Conservation (phyloP, 92 coral and sea anemone species). For the Actinernus sp. region DNA sequence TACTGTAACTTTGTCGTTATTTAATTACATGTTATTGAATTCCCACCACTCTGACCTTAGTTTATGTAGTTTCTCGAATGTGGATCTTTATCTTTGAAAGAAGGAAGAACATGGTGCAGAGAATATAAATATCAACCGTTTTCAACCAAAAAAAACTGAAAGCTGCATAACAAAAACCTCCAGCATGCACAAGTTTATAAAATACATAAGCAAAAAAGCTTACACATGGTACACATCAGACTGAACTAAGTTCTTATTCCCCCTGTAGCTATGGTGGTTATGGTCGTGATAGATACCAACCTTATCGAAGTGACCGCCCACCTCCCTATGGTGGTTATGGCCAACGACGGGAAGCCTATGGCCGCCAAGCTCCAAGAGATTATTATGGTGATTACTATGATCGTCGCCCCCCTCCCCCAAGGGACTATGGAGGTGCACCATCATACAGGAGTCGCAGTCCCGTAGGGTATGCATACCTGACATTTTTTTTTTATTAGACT, state of each 20-base stretch:
- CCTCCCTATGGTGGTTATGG: conserved; percentile 68
- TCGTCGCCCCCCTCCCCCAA: conserved; percentile 63
- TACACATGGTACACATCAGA: too few species aligned
- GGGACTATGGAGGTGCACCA: conserved; percentile 36
- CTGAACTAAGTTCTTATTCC: not conserved
- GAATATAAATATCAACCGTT: too few species aligned
- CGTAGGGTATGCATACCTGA: conserved; percentile 80
- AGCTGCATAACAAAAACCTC: too few species aligned
- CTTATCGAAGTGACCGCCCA: conserved; percentile 70
- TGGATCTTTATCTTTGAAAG: too few species aligned
- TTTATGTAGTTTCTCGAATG: too few species aligned
- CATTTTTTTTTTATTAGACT: too few species aligned
- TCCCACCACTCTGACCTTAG: too few species aligned
- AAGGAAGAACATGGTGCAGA: too few species aligned
- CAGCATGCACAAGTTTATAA: not conserved
- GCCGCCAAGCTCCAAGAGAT: conserved; percentile 62
- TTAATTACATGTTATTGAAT: too few species aligned
- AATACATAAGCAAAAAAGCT: too few species aligned
- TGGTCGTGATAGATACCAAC: conserved; percentile 53
- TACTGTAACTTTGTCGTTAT: too few species aligned
- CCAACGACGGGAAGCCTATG: conserved; percentile 62
- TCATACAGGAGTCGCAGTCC: conserved; percentile 89
- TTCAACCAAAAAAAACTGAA: too few species aligned
- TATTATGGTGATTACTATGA: conserved; percentile 59
- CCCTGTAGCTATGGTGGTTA: conserved; percentile 54